Evolutionary conservation across 2,113 vertebrate species (phyloP).

Genomic region (Cryptoleucopteryx plumbea): DNA sequence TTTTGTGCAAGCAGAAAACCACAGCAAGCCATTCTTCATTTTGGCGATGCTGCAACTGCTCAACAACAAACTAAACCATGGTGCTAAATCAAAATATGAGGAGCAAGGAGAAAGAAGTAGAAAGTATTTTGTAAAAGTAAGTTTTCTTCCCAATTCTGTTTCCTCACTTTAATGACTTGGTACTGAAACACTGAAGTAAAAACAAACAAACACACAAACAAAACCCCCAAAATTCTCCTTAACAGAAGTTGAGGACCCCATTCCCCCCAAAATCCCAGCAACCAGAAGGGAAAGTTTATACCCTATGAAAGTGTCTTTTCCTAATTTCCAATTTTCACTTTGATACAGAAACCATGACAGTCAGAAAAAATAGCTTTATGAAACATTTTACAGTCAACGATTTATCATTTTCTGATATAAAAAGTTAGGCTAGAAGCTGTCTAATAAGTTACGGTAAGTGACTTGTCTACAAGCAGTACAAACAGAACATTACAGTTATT

Average conservation of each 20-base stretch:
- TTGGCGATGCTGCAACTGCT: not conserved
- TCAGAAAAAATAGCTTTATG: not conserved
- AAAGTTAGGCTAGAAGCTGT: not conserved
- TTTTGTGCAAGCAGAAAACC: not conserved
- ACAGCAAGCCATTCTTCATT: not conserved
- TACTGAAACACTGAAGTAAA: not conserved
- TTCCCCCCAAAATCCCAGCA: not conserved
- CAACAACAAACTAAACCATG: not conserved
- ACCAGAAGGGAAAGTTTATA: not conserved
- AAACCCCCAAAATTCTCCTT: not conserved
- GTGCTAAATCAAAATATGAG: not conserved
- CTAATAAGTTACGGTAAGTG: not conserved
- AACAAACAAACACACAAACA: not conserved
- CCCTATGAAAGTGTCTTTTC: not conserved
- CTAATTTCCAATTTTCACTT: not conserved
- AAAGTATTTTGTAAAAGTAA: not conserved
- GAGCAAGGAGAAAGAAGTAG: not conserved
- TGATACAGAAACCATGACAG: not conserved
- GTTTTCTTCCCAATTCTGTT: not conserved
- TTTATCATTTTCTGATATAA: not conserved
- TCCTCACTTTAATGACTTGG: not conserved
- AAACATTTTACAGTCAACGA: not conserved
- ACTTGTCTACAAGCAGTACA: not conserved
- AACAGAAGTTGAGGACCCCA: not conserved
- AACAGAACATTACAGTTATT: not conserved